A percentile compares a stretch with the other conserved stretches of the same genome.
phyloP scores from a whole-genome alignment of 2,797 vertebrate genomes.

The Fringilla coelebs region DNA sequence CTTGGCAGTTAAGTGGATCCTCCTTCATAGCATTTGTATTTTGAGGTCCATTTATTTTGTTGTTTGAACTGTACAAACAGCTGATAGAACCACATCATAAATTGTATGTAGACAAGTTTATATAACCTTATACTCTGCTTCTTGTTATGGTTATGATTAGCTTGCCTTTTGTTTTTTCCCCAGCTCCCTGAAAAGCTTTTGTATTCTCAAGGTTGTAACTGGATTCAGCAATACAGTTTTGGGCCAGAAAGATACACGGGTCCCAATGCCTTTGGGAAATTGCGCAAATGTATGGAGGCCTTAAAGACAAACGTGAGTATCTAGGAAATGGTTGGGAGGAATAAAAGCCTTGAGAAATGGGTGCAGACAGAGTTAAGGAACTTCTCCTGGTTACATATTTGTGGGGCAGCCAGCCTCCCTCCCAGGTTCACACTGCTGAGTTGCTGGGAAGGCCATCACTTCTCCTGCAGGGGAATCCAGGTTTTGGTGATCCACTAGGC shows the following conservation, averaged over 20 bases:
- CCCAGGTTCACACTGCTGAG: background rate
- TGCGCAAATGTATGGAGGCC: constrained; percentile 78
- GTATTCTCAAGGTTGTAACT: constrained; percentile 84
- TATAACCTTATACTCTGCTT: background rate
- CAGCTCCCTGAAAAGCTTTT: constrained; percentile 83
- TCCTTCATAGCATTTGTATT: background rate
- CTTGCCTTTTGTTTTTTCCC: background rate
- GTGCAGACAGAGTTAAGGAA: background rate
- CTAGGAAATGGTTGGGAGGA: background rate
- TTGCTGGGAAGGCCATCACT: background rate
- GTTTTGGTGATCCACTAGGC: background rate
- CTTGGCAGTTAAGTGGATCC: background rate
- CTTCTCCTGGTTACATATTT: background rate
- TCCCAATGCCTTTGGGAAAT: constrained; percentile 77
- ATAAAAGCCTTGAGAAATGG: background rate
- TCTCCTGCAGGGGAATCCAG: background rate
- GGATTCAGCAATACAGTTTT: constrained; percentile 83
- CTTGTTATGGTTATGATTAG: background rate
- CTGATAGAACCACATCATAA: background rate
- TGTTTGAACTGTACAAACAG: background rate
- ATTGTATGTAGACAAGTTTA: background rate
- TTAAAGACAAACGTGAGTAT: constrained; percentile 75
- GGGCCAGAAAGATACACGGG: constrained; percentile 81
- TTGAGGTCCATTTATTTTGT: background rate
- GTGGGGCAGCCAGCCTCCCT: background rate